A percentile compares a stretch with the other conserved stretches of the same genome.
phyloP scores from a whole-genome alignment of 2,888 invertebrate genomes.

The Syrphus vitripennis region DNA sequence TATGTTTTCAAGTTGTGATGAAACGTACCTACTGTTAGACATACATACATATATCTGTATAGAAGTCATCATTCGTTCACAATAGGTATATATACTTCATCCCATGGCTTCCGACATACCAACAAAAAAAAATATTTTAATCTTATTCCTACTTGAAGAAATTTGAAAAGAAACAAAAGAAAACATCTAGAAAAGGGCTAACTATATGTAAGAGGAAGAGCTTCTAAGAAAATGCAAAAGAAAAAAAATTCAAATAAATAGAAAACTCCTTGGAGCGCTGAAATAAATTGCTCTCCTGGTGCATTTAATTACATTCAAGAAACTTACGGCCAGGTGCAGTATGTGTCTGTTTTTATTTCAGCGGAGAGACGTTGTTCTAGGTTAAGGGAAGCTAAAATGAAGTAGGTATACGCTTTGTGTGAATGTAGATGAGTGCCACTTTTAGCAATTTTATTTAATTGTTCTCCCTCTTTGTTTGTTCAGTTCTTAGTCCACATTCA shows the following conservation, averaged over 20 bases:
- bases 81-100: no score
- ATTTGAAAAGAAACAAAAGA: constrained; percentile 19
- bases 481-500: background rate
- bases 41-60: no score
- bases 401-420: no score
- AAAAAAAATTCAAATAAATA: background rate
- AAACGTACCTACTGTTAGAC: no score
- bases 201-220: constrained; percentile 10
- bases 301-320: constrained; percentile 65
- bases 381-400: background rate
- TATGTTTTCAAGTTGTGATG: no score
- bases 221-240: background rate
- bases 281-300: constrained; percentile 63
- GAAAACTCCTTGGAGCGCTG: constrained; percentile 20
- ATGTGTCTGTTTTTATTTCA: constrained; percentile 2
- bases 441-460: constrained; percentile 65
- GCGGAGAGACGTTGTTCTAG: background rate
- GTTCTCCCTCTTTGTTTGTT: constrained; percentile 12
- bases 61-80: no score
- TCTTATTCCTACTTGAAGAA: background rate
- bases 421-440: constrained; percentile 43
- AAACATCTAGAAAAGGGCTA: background rate
- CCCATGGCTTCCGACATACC: no score
- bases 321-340: constrained; percentile 37
- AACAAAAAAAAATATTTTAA: background rate